Evolutionary conservation across 2,888 invertebrate genomes (phyloP).

Genomic region (Ophion obscuratus): DNA sequence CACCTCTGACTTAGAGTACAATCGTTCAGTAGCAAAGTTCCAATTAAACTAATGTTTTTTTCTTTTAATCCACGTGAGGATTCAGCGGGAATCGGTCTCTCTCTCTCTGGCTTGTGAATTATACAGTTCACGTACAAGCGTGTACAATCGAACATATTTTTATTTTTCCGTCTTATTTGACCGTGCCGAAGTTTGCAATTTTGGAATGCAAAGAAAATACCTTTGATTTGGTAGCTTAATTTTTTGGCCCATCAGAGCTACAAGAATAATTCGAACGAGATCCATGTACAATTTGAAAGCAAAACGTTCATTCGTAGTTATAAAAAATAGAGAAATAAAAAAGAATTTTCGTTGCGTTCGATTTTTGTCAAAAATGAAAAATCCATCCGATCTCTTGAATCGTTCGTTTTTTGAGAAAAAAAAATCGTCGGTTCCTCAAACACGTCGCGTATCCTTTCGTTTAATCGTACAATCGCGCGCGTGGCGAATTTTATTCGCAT

Average conservation of each 20-base stretch:
- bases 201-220: too few relatives aligned
- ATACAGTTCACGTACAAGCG: neutral
- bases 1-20: constrained; percentile 82
- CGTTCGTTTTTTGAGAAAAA: neutral
- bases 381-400: neutral
- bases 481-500: neutral
- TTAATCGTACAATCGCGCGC: neutral
- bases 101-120: constrained; percentile 9
- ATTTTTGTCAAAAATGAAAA: too few relatives aligned
- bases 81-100: constrained; percentile 20
- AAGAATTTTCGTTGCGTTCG: too few relatives aligned
- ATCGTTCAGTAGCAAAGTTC: constrained; percentile 80
- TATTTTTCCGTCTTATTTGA: neutral
- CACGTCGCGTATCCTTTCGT: constrained; percentile 10
- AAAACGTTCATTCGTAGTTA: too few relatives aligned
- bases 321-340: too few relatives aligned
- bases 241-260: too few relatives aligned
- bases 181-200: too few relatives aligned
- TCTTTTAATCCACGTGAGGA: constrained; percentile 55
- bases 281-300: too few relatives aligned
- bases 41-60: constrained; percentile 73
- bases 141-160: neutral
- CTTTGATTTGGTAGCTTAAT: too few relatives aligned
- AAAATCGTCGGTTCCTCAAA: neutral
- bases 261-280: too few relatives aligned